Evolutionary conservation across 2,113 vertebrate species (phyloP).

Genomic region (Gallinago paraguaiae): DNA sequence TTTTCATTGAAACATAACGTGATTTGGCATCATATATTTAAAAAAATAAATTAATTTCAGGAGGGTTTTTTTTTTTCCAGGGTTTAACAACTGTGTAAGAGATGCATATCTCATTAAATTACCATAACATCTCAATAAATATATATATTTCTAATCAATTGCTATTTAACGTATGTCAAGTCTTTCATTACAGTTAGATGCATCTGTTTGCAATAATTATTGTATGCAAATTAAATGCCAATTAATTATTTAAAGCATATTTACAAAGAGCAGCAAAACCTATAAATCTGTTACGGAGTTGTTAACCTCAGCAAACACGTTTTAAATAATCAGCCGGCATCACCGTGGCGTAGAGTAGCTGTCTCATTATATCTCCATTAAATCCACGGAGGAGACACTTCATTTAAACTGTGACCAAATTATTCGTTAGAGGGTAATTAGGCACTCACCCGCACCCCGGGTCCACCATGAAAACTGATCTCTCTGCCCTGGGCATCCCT

Average conservation of each 20-base stretch:
- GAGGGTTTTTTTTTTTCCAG: background rate
- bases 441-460: background rate
- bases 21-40: background rate
- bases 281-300: constrained; percentile 72
- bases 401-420: constrained; percentile 54
- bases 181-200: constrained; percentile 28
- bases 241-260: constrained; percentile 79
- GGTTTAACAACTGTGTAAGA: constrained; percentile 35
- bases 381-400: constrained; percentile 32
- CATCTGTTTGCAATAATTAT: constrained; percentile 35
- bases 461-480: background rate
- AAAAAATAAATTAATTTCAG: constrained; percentile 60
- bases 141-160: constrained; percentile 69
- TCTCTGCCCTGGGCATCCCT: background rate
- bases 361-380: constrained; percentile 68
- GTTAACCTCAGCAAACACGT: constrained; percentile 71
- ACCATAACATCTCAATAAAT: constrained; percentile 59
- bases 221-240: constrained; percentile 33
- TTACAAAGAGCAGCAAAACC: constrained; percentile 72
- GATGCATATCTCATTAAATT: constrained; percentile 67
- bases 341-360: background rate
- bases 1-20: constrained; percentile 57
- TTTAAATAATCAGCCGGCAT: constrained; percentile 63
- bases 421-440: constrained; percentile 41
- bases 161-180: constrained; percentile 43